Conservation (phyloP, 2,888 invertebrate genomes). For the Branchipolynoe longqiensis region DNA sequence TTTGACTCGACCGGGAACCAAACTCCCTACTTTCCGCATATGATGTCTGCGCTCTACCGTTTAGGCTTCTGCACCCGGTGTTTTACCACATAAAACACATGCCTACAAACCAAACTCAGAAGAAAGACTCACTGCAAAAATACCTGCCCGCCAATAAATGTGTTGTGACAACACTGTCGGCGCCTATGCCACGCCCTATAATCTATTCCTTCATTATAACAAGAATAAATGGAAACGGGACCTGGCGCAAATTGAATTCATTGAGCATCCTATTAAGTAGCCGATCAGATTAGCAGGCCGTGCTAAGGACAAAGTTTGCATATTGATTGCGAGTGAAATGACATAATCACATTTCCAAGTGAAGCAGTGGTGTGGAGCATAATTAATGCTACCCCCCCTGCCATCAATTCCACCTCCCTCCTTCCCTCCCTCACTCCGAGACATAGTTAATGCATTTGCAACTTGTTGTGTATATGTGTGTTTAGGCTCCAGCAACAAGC, state of each 20-base stretch:
- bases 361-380: not conserved
- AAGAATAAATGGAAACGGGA: constrained; percentile 6
- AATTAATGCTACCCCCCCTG: too few species aligned
- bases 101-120: too few species aligned
- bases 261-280: constrained; percentile 35
- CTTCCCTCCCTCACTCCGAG: not conserved
- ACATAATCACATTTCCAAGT: constrained; percentile 14
- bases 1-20: too few species aligned
- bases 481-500: not conserved
- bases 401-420: too few species aligned
- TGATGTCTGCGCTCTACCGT: too few species aligned
- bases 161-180: too few species aligned
- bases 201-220: constrained; percentile 34
- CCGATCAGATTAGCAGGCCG: constrained; percentile 29
- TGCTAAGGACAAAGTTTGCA: constrained; percentile 45
- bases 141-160: too few species aligned
- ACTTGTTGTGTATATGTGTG: not conserved
- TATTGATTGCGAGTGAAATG: constrained; percentile 44
- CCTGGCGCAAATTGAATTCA: constrained; percentile 28
- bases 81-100: too few species aligned
- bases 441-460: constrained; percentile 40
- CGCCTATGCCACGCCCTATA: not conserved
- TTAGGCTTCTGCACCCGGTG: too few species aligned
- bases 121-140: too few species aligned
- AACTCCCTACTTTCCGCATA: too few species aligned